Evolutionary conservation across 2,113 vertebrate genomes (phyloP).

Genomic region (Sialia sialis): DNA sequence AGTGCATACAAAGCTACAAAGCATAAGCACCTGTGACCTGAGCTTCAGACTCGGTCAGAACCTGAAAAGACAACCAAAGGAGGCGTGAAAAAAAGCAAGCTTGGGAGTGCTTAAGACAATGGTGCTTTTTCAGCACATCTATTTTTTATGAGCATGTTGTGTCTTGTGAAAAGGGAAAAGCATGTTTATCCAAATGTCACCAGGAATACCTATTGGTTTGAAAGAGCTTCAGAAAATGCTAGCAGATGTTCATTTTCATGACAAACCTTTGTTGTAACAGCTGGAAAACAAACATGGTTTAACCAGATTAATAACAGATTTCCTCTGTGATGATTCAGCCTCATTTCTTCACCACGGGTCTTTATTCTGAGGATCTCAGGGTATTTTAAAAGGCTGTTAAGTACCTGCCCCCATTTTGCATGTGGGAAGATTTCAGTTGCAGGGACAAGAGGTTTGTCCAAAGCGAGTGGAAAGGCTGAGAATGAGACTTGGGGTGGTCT

Average conservation of each 20-base stretch:
- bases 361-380: not conserved
- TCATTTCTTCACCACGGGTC: not conserved
- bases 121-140: not conserved
- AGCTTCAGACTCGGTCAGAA: not conserved
- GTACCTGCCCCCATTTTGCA: not conserved
- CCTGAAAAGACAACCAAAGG: not conserved
- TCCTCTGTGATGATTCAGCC: not conserved
- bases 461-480: not conserved
- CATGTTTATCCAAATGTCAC: not conserved
- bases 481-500: not conserved
- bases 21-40: not conserved
- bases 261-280: not conserved
- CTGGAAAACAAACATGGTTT: not conserved
- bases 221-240: slow-evolving; percentile 17
- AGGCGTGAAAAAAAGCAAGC: not conserved
- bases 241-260: not conserved
- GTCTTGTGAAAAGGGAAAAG: not conserved
- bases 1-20: not conserved
- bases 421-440: not conserved
- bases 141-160: not conserved
- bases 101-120: not conserved
- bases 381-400: not conserved
- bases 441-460: not conserved
- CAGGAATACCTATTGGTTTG: not conserved
- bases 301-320: not conserved